A percentile compares a stretch with the other conserved stretches of the same genome.
Conservation (phyloP, 2,113 vertebrate species). For the Butorides virescens region DNA sequence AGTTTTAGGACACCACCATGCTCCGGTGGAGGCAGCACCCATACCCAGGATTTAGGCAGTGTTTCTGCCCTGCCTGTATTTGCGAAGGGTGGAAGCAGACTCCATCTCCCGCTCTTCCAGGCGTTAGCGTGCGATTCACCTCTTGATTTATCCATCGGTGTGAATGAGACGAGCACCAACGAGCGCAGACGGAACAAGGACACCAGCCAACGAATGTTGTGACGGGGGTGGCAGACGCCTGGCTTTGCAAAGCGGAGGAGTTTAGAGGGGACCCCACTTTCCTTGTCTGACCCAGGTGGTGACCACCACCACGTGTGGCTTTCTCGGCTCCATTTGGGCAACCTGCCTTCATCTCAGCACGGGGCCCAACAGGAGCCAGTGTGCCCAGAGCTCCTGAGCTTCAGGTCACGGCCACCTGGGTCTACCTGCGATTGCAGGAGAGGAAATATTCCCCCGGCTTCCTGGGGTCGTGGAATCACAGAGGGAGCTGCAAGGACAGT, state of each 20-base stretch:
- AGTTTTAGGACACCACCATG: neutral
- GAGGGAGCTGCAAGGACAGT: neutral
- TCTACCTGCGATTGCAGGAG: neutral
- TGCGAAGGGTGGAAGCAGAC: neutral
- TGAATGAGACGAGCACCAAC: accelerated
- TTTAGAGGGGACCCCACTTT: neutral
- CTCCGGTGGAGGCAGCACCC: accelerated
- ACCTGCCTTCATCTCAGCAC: neutral
- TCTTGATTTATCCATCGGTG: neutral
- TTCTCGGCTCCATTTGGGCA: neutral
- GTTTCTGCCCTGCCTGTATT: accelerated
- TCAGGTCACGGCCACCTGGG: neutral
- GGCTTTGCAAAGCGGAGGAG: neutral
- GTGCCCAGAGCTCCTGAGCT: neutral
- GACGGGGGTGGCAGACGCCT: neutral
- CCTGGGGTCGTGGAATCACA: neutral
- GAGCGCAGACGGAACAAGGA: neutral
- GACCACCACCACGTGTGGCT: neutral
- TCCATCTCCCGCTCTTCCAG: neutral
- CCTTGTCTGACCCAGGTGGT: neutral
- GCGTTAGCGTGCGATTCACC: accelerated
- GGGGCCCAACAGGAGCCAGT: neutral
- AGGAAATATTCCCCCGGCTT: neutral
- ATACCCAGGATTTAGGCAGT: accelerated
- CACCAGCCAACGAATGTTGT: accelerated